Evolutionary conservation across 2,113 vertebrate species (phyloP).

Genomic region (Podarcis cretensis): DNA sequence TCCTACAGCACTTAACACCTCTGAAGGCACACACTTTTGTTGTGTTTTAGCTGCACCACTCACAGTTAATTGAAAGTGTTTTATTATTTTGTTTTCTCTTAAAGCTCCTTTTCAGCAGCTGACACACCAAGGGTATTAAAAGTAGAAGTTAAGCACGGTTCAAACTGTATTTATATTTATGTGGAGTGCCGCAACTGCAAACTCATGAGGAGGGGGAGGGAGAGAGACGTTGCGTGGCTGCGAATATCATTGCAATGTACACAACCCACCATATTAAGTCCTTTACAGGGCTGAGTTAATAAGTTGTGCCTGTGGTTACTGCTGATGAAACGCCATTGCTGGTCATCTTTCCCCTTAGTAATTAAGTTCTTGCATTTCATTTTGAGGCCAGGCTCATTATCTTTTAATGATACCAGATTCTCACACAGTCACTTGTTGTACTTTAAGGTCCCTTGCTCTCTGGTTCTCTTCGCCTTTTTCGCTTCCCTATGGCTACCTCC

Average conservation of each 20-base stretch:
- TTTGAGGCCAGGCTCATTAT: not conserved
- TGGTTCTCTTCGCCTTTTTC: not conserved
- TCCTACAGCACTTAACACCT: slow-evolving; percentile 35
- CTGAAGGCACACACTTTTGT: not conserved
- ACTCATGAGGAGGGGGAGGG: not conserved
- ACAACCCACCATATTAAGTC: not conserved
- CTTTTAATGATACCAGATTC: not conserved
- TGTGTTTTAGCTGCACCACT: slow-evolving; percentile 22
- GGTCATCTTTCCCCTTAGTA: not conserved
- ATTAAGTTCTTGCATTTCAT: not conserved
- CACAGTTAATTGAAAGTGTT: slow-evolving; percentile 39
- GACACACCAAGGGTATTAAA: not conserved
- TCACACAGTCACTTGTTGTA: not conserved
- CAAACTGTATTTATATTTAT: not conserved
- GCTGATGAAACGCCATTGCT: not conserved
- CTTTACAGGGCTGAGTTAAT: not conserved
- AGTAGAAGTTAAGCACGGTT: not conserved
- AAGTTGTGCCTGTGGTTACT: not conserved
- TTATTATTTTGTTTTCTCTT: slow-evolving; percentile 22
- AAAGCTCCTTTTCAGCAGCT: not conserved
- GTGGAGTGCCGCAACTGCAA: not conserved
- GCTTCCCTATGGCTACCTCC: not conserved
- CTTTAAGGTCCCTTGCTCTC: not conserved
- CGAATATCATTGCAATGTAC: not conserved
- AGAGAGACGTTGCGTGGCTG: too few species aligned